Conservation (phyloP, 1,140 invertebrate genomes). For the Frieseomelitta varia region DNA sequence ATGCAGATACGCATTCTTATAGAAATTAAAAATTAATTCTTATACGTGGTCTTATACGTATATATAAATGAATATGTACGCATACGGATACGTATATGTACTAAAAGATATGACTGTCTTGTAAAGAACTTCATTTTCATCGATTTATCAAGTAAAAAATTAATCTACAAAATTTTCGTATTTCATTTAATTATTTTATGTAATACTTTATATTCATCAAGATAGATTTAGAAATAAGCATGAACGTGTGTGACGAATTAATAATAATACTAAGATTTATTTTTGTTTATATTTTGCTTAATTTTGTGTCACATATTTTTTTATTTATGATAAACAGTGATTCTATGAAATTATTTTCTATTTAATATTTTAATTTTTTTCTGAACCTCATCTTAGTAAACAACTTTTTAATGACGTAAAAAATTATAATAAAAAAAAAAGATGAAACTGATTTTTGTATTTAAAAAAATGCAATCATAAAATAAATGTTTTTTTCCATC, state of each 20-base stretch:
- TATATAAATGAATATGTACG: constrained; percentile 4
- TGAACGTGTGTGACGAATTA: not conserved
- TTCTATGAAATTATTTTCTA: not conserved
- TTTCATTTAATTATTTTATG: constrained; percentile 25
- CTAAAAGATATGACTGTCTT: constrained; percentile 61
- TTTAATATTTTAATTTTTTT: not conserved
- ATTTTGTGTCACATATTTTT: not conserved
- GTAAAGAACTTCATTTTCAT: constrained; percentile 45
- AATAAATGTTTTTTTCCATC: not conserved
- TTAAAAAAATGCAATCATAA: not conserved
- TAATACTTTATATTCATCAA: not conserved
- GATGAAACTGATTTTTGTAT: not conserved
- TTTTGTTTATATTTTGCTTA: not conserved
- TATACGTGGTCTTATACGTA: not conserved
- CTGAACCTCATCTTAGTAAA: not conserved
- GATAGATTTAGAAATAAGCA: constrained; percentile 4
- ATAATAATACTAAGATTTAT: not conserved
- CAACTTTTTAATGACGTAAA: not conserved
- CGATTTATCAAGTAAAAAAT: constrained; percentile 23
- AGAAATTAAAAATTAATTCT: no score
- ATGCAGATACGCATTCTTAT: constrained; percentile 47
- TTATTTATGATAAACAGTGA: not conserved
- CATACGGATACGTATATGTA: constrained; percentile 37
- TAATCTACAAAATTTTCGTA: constrained; percentile 8
- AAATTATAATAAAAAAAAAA: not conserved